phyloP scores from a whole-genome alignment of 2,888 invertebrate species.

The Seira ritae region DNA sequence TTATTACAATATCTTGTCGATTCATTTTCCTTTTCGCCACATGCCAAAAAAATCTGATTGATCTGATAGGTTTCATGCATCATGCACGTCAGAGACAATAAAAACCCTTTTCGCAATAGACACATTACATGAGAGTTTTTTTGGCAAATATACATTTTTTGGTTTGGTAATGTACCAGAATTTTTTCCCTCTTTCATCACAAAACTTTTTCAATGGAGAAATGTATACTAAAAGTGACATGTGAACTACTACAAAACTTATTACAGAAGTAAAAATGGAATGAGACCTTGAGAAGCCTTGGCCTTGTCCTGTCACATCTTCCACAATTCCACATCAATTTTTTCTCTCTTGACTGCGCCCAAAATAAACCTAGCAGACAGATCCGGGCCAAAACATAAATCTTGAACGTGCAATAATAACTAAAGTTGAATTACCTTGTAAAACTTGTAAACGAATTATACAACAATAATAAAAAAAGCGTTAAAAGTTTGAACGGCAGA shows the following conservation, averaged over 20 bases:
- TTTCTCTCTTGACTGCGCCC: background rate
- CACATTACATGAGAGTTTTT: no score
- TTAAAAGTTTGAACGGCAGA: no score
- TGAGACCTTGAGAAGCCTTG: slow-evolving; percentile 55
- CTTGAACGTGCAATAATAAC: background rate
- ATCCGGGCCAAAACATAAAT: background rate
- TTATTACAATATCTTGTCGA: no score
- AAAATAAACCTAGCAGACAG: background rate
- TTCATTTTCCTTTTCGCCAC: background rate
- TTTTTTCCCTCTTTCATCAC: background rate
- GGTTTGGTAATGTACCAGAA: slow-evolving; percentile 5
- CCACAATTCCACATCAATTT: slow-evolving; percentile 27
- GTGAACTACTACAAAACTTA: background rate
- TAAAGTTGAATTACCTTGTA: background rate
- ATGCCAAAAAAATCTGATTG: slow-evolving; percentile 4
- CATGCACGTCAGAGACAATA: background rate
- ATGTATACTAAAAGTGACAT: slow-evolving; percentile 7
- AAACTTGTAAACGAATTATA: background rate
- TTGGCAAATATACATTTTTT: background rate
- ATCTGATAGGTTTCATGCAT: slow-evolving; percentile 2
- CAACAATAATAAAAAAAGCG: background rate
- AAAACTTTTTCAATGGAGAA: slow-evolving; percentile 6
- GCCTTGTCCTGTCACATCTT: slow-evolving; percentile 48
- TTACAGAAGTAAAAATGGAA: slow-evolving; percentile 27
- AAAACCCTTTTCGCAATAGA: background rate